These are phyloP conservation scores for Zaprionus obscuricornis DNA, from an alignment of 2,888 invertebrate genomes.

Conservation along the genomic window DNA sequence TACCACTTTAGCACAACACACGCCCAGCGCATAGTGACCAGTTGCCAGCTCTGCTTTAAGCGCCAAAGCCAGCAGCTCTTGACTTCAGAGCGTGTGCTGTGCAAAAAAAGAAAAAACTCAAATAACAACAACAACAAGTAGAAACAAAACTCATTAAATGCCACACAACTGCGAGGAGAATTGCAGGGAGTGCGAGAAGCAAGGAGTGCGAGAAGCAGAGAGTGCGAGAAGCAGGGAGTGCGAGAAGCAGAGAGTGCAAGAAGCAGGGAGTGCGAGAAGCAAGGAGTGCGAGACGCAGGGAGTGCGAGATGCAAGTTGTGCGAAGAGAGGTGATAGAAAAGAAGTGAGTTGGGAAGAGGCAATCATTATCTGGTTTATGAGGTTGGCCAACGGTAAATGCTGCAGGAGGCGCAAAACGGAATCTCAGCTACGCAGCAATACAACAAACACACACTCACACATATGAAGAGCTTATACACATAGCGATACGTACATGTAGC, in stretches of 20 bases:
- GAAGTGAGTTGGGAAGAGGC: neutral
- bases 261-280: neutral
- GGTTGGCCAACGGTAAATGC: slow-evolving; percentile 65
- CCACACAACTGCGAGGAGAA: slow-evolving; percentile 46
- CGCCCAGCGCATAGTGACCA: no score
- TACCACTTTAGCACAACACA: no score
- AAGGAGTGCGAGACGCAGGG: neutral
- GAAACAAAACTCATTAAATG: slow-evolving; percentile 47
- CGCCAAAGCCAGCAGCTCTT: no score
- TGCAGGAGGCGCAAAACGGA: slow-evolving; percentile 15
- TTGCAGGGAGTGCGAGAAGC: neutral
- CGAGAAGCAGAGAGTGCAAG: no score
- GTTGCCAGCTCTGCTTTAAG: no score
- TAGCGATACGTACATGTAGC: neutral
- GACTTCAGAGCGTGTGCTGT: slow-evolving; percentile 23
- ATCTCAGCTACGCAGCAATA: slow-evolving; percentile 14
- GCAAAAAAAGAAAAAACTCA: slow-evolving; percentile 13
- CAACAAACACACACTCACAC: neutral
- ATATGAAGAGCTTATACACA: slow-evolving; percentile 3
- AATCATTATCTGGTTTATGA: slow-evolving; percentile 59
- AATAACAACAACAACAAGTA: slow-evolving; percentile 9
- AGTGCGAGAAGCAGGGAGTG: no score
- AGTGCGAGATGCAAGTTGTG: no score
- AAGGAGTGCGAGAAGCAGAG: neutral
- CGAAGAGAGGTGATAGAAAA: neutral